phyloP scores from a whole-genome alignment of 2,113 vertebrate genomes.

The Acanthisitta chloris region DNA sequence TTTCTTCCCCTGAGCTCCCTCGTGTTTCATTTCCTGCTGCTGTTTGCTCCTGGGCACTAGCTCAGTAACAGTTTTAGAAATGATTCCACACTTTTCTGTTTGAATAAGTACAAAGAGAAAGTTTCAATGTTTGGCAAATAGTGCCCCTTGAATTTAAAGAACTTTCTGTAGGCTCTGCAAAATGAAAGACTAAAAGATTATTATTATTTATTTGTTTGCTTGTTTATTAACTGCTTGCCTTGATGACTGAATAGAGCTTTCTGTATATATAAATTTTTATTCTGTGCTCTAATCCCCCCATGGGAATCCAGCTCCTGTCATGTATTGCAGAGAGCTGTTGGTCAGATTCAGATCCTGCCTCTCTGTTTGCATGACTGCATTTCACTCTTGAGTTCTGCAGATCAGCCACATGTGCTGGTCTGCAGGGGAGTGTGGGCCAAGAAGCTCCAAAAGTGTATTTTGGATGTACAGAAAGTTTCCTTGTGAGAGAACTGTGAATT shows the following conservation, averaged over 20 bases:
- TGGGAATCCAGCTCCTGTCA: neutral
- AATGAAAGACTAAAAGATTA: neutral
- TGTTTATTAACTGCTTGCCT: neutral
- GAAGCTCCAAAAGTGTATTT: neutral
- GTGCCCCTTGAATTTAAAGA: neutral
- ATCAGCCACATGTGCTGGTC: accelerated
- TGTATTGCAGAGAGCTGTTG: accelerated
- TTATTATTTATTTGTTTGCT: neutral
- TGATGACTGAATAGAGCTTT: neutral
- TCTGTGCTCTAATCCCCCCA: neutral
- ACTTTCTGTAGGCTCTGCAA: neutral
- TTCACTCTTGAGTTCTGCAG: neutral
- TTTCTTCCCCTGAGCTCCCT: neutral
- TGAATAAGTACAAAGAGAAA: neutral
- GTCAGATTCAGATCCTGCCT: neutral
- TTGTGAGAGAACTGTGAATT: neutral
- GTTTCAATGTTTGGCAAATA: neutral
- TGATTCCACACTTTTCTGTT: neutral
- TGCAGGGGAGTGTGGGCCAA: neutral
- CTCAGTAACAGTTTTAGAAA: neutral
- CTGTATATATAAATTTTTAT: neutral
- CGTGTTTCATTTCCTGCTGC: neutral
- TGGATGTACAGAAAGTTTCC: neutral
- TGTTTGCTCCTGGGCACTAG: neutral
- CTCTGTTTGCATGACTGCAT: accelerated